Conservation (phyloP, 2,888 invertebrate species). For the Morpho helenor region DNA sequence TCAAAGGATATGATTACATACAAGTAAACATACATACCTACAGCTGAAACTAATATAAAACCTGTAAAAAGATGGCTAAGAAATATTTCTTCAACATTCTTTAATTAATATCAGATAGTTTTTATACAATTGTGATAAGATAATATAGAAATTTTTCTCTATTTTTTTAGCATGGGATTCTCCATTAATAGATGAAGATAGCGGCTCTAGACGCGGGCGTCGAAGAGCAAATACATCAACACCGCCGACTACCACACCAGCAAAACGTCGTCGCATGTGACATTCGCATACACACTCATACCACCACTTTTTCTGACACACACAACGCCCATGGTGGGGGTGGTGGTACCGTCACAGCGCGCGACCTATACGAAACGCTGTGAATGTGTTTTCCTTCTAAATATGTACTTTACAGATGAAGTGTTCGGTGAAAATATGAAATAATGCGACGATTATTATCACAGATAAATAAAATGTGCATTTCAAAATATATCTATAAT, state of each 20-base stretch:
- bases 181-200: constrained; percentile 56
- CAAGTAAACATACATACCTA: too few species aligned
- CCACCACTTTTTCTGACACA: constrained; percentile 59
- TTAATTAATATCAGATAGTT: too few species aligned
- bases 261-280: constrained; percentile 66
- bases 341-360: constrained; percentile 10
- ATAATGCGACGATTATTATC: too few species aligned
- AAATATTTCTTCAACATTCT: too few species aligned
- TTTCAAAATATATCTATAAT: too few species aligned
- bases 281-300: constrained; percentile 46
- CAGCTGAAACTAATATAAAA: too few species aligned
- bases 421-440: background rate
- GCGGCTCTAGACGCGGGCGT: constrained; percentile 53
- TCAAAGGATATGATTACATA: too few species aligned
- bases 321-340: constrained; percentile 30
- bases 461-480: too few species aligned
- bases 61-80: too few species aligned
- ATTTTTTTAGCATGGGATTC: constrained; percentile 54
- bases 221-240: constrained; percentile 62
- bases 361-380: constrained; percentile 32
- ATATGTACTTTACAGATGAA: constrained; percentile 4
- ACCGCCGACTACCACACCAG: constrained; percentile 59
- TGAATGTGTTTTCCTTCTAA: constrained; percentile 30
- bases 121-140: too few species aligned
- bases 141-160: background rate